Evolutionary conservation across 1,140 invertebrate species (phyloP).

Genomic region (Ceratosolen solmsi): DNA sequence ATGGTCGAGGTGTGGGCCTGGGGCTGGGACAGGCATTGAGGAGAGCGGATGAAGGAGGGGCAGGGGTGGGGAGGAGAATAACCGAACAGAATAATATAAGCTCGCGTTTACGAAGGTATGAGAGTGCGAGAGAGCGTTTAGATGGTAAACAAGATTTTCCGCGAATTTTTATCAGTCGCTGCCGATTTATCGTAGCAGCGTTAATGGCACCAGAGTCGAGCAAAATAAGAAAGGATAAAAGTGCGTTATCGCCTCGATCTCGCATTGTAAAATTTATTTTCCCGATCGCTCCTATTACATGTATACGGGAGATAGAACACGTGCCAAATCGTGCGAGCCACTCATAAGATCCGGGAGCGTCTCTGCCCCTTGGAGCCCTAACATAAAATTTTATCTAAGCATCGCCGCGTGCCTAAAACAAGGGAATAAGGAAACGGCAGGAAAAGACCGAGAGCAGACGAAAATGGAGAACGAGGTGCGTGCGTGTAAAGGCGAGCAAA

Average conservation of each 20-base stretch:
- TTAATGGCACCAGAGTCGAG: neutral
- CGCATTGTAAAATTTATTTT: neutral
- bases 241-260: neutral
- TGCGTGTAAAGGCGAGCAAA: neutral
- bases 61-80: neutral
- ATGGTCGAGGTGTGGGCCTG: too few species aligned
- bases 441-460: neutral
- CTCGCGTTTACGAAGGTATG: neutral
- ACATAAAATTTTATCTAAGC: neutral
- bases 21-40: too few species aligned
- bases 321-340: neutral
- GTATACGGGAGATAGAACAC: neutral
- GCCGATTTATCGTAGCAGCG: neutral
- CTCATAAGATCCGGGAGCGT: neutral
- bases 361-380: neutral
- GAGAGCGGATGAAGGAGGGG: neutral
- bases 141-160: conserved; percentile 4
- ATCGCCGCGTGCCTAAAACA: neutral
- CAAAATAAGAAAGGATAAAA: too few species aligned
- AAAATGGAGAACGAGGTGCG: neutral
- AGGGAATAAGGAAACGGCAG: too few species aligned
- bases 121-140: neutral
- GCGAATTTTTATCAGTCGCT: neutral
- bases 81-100: neutral
- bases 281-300: neutral